Base-by-base conservation (phyloP, 2,888 invertebrate genomes). In the Muschampia plurimacula region DNA sequence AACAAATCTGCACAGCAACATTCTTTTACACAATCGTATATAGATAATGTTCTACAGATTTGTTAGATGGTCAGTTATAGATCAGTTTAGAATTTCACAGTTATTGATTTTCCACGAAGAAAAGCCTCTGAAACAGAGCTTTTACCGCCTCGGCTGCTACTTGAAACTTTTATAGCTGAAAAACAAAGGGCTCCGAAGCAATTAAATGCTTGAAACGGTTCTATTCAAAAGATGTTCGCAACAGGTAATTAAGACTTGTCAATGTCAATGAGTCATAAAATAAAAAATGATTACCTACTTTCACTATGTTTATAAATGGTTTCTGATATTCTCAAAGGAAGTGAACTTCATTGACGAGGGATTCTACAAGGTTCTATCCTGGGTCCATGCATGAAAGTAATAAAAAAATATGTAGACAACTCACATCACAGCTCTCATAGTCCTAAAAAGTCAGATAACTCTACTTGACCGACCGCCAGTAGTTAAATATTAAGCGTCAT, bases 101-200 rank as follows among this genome's bases (percentile, higher is more conserved):
- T 13, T 72, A 72, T 72, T 67, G 71, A 72, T 72, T 72, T 72
- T 72, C 39, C 71, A 49, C n/a, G 52, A 66, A 72, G 66, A 72
- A 71, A 72, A 60, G 59, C 41, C 15, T 63, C 41, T 63, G 41
- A 44, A 63, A 63, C 15, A 63, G 64, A 57, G 60, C 66, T 66
- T 66, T 66, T 41, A 67, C 49, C 60, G 66, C 13, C 66, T 52
- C 62, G 52, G 22, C 66, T 60, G 65, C 65, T 65, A 57, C 71
- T 71, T 71, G 39, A 66, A 59, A 39, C 60, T 49, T 60, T 71
- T 39, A 60, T 60, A 32, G 71, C 65, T 67, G 59, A n/a, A 28
- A 59, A 66, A 72, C 66, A 71, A 72, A 66, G 13, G 66, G 22
- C 41, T 66, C 36, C 66, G 41, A 67, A 67, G 52, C 66, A 72